These are phyloP conservation scores for Abrostola tripartita DNA, from an alignment of 2,888 invertebrate genomes.

Conservation along the genomic window DNA sequence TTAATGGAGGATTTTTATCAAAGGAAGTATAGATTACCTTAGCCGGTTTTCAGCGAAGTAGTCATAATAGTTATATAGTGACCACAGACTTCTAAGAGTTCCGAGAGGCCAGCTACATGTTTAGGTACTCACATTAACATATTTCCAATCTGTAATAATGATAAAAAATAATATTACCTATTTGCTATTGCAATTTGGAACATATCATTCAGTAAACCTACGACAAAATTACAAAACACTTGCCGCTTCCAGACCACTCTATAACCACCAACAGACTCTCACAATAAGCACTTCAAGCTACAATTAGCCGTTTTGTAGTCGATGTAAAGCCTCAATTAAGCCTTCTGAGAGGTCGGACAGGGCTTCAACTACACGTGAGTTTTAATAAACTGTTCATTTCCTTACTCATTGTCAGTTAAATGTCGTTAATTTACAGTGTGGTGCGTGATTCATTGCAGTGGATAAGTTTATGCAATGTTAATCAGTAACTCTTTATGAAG, in stretches of 20 bases:
- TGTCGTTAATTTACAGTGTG: slow-evolving; percentile 68
- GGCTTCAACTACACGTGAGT: slow-evolving; percentile 63
- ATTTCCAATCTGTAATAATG: too few species aligned
- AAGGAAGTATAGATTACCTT: too few species aligned
- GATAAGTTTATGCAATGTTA: slow-evolving; percentile 23
- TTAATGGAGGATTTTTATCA: too few species aligned
- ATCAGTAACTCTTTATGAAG: slow-evolving; percentile 9
- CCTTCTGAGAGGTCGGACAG: slow-evolving; percentile 73
- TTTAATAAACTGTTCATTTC: slow-evolving; percentile 75
- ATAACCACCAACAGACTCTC: slow-evolving; percentile 62
- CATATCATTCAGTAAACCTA: too few species aligned
- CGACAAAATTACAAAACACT: neutral
- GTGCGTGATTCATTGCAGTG: slow-evolving; percentile 45
- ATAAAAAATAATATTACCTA: too few species aligned
- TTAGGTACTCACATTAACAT: too few species aligned
- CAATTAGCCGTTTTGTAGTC: slow-evolving; percentile 86
- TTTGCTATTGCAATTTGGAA: too few species aligned
- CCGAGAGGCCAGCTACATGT: too few species aligned
- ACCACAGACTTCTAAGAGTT: too few species aligned
- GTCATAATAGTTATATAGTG: too few species aligned
- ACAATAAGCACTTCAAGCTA: slow-evolving; percentile 82
- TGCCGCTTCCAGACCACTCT: slow-evolving; percentile 57
- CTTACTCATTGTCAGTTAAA: slow-evolving; percentile 65
- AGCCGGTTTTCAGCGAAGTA: too few species aligned
- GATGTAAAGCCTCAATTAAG: slow-evolving; percentile 84